These are phyloP conservation scores for Leucopsar rothschildi DNA, from an alignment of 2,113 vertebrate species.

Conservation along the genomic window DNA sequence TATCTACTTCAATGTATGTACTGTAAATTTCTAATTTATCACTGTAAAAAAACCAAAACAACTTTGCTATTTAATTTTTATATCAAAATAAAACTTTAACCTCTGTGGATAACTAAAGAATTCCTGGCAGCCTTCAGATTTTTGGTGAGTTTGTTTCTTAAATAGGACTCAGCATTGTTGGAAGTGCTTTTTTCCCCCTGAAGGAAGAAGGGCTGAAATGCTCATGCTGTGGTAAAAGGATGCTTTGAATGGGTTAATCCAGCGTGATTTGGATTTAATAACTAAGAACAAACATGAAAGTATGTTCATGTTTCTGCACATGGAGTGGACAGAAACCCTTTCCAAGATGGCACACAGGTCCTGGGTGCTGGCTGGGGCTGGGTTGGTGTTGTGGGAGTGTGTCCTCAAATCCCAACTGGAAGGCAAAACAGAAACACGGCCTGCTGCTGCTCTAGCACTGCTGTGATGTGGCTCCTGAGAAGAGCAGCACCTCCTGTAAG, in stretches of 20 bases:
- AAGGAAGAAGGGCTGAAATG: neutral
- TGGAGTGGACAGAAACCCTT: neutral
- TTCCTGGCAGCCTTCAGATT: neutral
- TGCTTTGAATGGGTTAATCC: neutral
- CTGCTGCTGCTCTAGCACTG: neutral
- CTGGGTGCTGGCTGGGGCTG: neutral
- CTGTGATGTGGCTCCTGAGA: neutral
- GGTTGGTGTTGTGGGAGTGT: neutral
- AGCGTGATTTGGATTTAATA: neutral
- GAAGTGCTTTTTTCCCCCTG: neutral
- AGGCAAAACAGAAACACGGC: neutral
- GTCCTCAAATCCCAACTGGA: rapidly evolving
- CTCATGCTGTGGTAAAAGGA: neutral
- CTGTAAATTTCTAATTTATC: constrained; percentile 88
- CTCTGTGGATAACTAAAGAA: constrained; percentile 37
- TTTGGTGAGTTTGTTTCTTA: neutral
- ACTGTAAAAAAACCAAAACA: constrained; percentile 71
- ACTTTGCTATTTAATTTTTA: constrained; percentile 86
- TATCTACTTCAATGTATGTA: constrained; percentile 77
- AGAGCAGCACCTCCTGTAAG: neutral
- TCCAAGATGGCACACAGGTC: neutral
- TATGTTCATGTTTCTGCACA: neutral
- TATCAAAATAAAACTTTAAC: constrained; percentile 81
- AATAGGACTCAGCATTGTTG: neutral
- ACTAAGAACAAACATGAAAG: neutral